Percentiles rank a stretch among this genome's conserved stretches.
Evolutionary conservation across 2,797 vertebrate genomes (phyloP).

Genomic region (Trematomus bernacchii): DNA sequence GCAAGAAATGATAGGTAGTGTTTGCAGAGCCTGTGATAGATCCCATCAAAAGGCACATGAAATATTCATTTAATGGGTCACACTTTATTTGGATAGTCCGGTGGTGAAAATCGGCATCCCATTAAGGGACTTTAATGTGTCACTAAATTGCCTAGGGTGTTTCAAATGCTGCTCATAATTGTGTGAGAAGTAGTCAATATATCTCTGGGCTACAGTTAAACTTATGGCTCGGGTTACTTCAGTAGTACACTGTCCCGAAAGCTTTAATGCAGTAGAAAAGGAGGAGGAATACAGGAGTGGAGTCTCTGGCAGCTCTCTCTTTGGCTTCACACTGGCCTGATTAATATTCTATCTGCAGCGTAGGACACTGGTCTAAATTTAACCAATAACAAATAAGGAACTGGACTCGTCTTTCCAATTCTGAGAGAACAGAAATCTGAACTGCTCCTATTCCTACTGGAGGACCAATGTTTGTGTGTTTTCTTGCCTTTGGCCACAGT

Average conservation of each 20-base stretch:
- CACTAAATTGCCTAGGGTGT: conserved; percentile 63
- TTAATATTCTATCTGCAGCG: conserved; percentile 84
- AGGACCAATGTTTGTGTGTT: conserved; percentile 54
- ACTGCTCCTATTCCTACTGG: conserved; percentile 47
- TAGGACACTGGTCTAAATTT: conserved; percentile 84
- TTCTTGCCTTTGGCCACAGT: conserved; percentile 54
- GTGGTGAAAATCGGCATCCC: conserved; percentile 55
- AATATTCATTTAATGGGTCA: conserved; percentile 71
- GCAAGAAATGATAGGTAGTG: conserved; percentile 65
- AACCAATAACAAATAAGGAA: conserved; percentile 75
- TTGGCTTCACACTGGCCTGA: conserved; percentile 77
- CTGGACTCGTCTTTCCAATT: conserved; percentile 51
- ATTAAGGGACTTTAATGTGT: conserved; percentile 65
- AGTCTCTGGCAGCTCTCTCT: conserved; percentile 62
- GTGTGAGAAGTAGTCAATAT: conserved; percentile 47
- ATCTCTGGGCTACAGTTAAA: conserved; percentile 63
- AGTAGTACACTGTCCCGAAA: conserved; percentile 51
- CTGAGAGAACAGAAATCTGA: conserved; percentile 49
- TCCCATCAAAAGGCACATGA: conserved; percentile 69
- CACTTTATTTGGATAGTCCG: conserved; percentile 68
- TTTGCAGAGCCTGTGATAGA: conserved; percentile 56
- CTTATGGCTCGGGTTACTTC: conserved; percentile 52
- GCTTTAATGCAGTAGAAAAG: conserved; percentile 67
- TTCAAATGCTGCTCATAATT: conserved; percentile 66
- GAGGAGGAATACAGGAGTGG: conserved; percentile 51